Conservation (phyloP, 2,888 invertebrate genomes). For the Cancer borealis region DNA sequence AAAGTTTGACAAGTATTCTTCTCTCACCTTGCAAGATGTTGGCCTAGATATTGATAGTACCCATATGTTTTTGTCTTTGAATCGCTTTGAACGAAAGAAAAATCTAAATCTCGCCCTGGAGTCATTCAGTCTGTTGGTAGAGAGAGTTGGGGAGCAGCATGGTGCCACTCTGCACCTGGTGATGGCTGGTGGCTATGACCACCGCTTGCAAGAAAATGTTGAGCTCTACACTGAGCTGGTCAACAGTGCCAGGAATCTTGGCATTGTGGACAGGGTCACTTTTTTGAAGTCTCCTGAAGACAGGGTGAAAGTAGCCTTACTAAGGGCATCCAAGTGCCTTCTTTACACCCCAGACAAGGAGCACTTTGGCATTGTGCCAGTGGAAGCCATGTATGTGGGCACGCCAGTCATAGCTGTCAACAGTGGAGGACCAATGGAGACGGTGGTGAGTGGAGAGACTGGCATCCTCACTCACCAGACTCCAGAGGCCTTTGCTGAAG, state of each 20-base stretch:
- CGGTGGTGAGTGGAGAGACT: conserved; percentile 88
- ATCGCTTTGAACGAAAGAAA: conserved; percentile 96
- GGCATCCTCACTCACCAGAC: conserved; percentile 87
- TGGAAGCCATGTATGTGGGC: conserved; percentile 97
- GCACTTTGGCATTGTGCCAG: conserved; percentile 99
- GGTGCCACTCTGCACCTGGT: conserved; percentile 86
- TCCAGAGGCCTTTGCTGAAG: conserved; percentile 87
- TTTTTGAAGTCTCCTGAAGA: conserved; percentile 94
- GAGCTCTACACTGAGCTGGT: conserved; percentile 90
- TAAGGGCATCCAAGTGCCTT: conserved; percentile 86
- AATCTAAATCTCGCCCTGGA: conserved; percentile 92
- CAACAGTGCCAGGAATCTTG: conserved; percentile 84
- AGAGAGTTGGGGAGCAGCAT: conserved; percentile 42
- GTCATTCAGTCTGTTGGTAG: conserved; percentile 84
- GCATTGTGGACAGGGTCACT: conserved; percentile 87
- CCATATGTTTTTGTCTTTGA: conserved; percentile 65
- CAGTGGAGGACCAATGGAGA: conserved; percentile 97
- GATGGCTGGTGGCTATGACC: conserved; percentile 98
- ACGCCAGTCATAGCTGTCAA: conserved; percentile 97
- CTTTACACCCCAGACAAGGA: conserved; percentile 98
- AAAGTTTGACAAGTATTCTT: conserved; percentile 84
- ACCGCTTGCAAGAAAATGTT: conserved; percentile 91
- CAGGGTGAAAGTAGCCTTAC: conserved; percentile 88
- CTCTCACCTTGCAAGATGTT: conserved; percentile 65
- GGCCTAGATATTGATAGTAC: conserved; percentile 44